A percentile compares a stretch with the other conserved stretches of the same genome.
Evolutionary conservation across 2,888 invertebrate species (phyloP).

Genomic region (Cistogaster globosa): DNA sequence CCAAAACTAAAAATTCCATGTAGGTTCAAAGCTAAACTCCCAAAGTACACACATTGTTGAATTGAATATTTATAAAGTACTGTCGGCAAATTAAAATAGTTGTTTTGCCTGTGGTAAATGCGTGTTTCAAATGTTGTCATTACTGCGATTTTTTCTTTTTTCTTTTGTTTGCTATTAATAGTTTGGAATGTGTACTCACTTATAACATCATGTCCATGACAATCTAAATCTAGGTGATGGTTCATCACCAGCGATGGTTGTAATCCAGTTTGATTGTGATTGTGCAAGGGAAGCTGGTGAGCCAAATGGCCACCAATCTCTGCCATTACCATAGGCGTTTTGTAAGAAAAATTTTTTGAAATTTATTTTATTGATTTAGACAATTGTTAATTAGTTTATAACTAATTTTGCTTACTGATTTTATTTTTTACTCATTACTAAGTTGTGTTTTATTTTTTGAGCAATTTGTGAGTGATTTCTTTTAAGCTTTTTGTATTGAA

Average conservation of each 20-base stretch:
- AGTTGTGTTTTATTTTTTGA: constrained; percentile 47
- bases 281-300: constrained; percentile 85
- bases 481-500: constrained; percentile 39
- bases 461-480: constrained; percentile 47
- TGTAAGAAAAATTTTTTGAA: constrained; percentile 51
- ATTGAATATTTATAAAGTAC: no score
- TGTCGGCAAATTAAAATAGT: constrained; percentile 14
- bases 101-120: not conserved
- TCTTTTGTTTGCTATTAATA: not conserved
- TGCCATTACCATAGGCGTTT: constrained; percentile 85
- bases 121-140: not conserved
- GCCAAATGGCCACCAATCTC: constrained; percentile 87
- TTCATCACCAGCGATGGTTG: constrained; percentile 87
- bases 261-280: constrained; percentile 84
- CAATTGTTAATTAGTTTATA: not conserved
- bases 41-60: no score
- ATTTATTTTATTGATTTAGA: not conserved
- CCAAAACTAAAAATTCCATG: no score
- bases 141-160: not conserved
- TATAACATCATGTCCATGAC: constrained; percentile 83
- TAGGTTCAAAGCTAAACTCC: no score
- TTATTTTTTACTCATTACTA: not conserved
- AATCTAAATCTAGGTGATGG: constrained; percentile 84
- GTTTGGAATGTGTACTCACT: constrained; percentile 76
- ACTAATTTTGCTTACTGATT: not conserved